These are phyloP conservation scores for Sebastes cheni DNA, from an alignment of 2,797 vertebrate species.

Conservation along the genomic window DNA sequence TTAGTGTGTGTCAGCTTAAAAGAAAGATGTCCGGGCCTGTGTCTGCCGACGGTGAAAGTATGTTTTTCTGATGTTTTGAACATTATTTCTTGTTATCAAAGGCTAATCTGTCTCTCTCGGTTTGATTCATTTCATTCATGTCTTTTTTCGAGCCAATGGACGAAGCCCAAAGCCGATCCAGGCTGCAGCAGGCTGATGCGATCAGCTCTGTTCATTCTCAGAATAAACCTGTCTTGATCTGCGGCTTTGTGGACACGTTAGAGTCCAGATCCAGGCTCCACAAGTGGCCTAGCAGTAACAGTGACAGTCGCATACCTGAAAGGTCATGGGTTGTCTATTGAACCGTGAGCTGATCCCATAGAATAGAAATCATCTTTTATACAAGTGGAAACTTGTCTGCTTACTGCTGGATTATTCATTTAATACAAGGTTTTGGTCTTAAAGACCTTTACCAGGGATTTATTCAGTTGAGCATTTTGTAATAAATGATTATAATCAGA, in stretches of 20 bases:
- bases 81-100: slow-evolving; percentile 68
- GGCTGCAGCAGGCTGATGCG: slow-evolving; percentile 36
- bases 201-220: slow-evolving; percentile 58
- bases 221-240: slow-evolving; percentile 50
- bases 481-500: not conserved
- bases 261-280: slow-evolving; percentile 20
- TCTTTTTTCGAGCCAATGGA: slow-evolving; percentile 45
- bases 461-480: too few relatives aligned
- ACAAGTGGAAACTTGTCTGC: not conserved
- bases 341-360: not conserved
- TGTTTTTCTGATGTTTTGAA: slow-evolving; percentile 62
- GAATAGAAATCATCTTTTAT: too few relatives aligned
- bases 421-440: not conserved
- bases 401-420: not conserved
- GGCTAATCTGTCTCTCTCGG: slow-evolving; percentile 55
- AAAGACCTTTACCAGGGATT: not conserved
- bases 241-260: slow-evolving; percentile 37
- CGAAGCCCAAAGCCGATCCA: slow-evolving; percentile 34
- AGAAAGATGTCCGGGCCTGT: slow-evolving; percentile 61
- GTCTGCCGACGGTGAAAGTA: slow-evolving; percentile 64
- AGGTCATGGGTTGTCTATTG: not conserved
- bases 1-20: slow-evolving; percentile 56
- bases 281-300: slow-evolving; percentile 13
- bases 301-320: slow-evolving; percentile 31
- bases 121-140: slow-evolving; percentile 60